Evolutionary conservation across 2,113 vertebrate species (phyloP).

Genomic region (Gallinago paraguaiae): DNA sequence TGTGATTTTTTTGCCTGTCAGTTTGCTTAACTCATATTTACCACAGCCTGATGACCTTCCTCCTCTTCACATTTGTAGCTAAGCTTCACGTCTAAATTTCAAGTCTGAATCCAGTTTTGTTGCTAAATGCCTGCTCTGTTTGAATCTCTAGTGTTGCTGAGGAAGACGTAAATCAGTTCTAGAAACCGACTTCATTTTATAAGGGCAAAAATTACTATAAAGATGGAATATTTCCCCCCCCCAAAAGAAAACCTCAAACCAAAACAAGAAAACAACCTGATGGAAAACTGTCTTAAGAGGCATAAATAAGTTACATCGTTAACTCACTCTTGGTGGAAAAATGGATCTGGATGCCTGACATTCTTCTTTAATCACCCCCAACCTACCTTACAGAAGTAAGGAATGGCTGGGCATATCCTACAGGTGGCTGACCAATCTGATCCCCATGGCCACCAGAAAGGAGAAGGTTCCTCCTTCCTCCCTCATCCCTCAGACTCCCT

Average conservation of each 20-base stretch:
- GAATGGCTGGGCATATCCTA: not conserved
- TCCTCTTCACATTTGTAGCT: not conserved
- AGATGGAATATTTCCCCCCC: not conserved
- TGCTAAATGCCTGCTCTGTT: not conserved
- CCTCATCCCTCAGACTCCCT: not conserved
- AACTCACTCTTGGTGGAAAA: not conserved
- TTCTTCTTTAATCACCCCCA: not conserved
- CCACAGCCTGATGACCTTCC: not conserved
- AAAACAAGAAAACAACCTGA: not conserved
- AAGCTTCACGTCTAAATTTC: not conserved
- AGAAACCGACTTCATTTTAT: constrained; percentile 16
- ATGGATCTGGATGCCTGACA: not conserved
- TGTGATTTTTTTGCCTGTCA: not conserved
- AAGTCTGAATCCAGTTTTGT: not conserved
- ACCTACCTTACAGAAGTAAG: not conserved
- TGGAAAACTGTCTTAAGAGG: not conserved
- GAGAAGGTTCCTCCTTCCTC: not conserved
- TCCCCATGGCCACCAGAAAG: not conserved
- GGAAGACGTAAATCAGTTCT: not conserved
- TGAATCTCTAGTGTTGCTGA: not conserved
- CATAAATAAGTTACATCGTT: not conserved
- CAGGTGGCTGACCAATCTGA: not conserved
- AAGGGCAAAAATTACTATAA: not conserved
- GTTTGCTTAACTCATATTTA: not conserved
- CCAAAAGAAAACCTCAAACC: not conserved